Evolutionary conservation across 2,797 vertebrate genomes (phyloP).

Genomic region (Amblyopsis hoosieri): DNA sequence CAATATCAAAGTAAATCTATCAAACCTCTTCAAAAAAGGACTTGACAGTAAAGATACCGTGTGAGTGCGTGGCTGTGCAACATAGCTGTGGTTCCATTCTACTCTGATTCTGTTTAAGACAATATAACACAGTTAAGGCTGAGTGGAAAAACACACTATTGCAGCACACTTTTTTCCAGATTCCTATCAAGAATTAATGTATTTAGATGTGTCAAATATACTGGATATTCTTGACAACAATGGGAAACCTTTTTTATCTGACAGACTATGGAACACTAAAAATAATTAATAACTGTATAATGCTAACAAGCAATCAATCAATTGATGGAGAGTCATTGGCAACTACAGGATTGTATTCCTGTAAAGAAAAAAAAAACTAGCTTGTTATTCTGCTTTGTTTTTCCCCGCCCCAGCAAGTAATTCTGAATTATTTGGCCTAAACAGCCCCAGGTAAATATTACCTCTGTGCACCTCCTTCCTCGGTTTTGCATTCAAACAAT

Average conservation of each 20-base stretch:
- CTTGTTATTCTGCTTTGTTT: background rate
- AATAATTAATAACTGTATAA: background rate
- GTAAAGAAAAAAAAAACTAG: background rate
- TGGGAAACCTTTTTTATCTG: background rate
- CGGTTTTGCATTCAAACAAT: too few species aligned
- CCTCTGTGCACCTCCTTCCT: too few species aligned
- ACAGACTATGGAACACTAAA: conserved; percentile 1
- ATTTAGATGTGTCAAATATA: background rate
- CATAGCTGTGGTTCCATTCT: conserved; percentile 29
- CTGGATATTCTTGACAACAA: background rate
- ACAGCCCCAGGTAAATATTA: too few species aligned
- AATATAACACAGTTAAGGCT: background rate
- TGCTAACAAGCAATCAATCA: background rate
- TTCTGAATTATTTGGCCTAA: too few species aligned
- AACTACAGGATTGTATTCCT: background rate
- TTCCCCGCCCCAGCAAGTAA: background rate
- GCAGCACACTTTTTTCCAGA: background rate
- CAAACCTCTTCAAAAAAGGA: conserved; percentile 38
- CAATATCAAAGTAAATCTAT: conserved; percentile 50
- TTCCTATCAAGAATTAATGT: background rate
- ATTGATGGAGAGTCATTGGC: too few species aligned
- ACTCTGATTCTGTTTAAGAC: conserved; percentile 25
- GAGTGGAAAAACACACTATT: background rate
- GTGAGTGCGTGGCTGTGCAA: conserved; percentile 1
- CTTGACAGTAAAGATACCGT: conserved; percentile 27